These are phyloP conservation scores for Limenitis camilla DNA, from an alignment of 2,888 invertebrate genomes.

Conservation along the genomic window DNA sequence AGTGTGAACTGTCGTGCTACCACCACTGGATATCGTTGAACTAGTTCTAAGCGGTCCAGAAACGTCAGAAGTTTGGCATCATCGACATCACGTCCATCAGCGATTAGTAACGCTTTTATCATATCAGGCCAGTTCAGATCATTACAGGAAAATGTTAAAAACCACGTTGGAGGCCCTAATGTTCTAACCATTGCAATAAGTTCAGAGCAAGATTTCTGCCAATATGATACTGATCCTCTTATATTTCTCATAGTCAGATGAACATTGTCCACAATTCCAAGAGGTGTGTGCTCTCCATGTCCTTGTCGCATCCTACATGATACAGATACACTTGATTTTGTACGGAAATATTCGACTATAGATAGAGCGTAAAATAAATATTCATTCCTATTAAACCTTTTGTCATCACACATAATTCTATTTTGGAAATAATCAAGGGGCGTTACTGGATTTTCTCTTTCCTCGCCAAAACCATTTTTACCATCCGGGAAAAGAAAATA, in stretches of 20 bases:
- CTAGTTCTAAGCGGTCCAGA: not conserved
- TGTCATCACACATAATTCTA: slow-evolving; percentile 24
- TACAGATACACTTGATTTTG: no score
- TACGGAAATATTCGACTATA: slow-evolving; percentile 30
- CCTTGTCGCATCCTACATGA: slow-evolving; percentile 26
- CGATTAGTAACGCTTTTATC: slow-evolving; percentile 35
- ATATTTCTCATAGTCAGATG: slow-evolving; percentile 37
- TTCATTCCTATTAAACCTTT: slow-evolving; percentile 26
- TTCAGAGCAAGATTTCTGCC: not conserved
- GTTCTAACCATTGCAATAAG: slow-evolving; percentile 30
- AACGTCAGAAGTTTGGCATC: not conserved
- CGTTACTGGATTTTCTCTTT: not conserved
- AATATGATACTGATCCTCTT: slow-evolving; percentile 29
- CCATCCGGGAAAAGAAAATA: slow-evolving; percentile 28
- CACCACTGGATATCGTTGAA: not conserved
- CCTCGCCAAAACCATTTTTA: slow-evolving; percentile 27
- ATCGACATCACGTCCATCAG: slow-evolving; percentile 19
- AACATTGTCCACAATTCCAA: slow-evolving; percentile 20
- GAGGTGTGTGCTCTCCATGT: not conserved
- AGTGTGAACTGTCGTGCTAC: not conserved
- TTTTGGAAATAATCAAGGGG: not conserved
- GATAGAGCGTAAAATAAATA: slow-evolving; percentile 38
- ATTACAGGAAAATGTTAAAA: slow-evolving; percentile 32
- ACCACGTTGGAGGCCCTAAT: slow-evolving; percentile 38
- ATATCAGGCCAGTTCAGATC: slow-evolving; percentile 36